Evolutionary conservation across 2,888 invertebrate genomes (phyloP).

Genomic region (Gasteruption jaculator): DNA sequence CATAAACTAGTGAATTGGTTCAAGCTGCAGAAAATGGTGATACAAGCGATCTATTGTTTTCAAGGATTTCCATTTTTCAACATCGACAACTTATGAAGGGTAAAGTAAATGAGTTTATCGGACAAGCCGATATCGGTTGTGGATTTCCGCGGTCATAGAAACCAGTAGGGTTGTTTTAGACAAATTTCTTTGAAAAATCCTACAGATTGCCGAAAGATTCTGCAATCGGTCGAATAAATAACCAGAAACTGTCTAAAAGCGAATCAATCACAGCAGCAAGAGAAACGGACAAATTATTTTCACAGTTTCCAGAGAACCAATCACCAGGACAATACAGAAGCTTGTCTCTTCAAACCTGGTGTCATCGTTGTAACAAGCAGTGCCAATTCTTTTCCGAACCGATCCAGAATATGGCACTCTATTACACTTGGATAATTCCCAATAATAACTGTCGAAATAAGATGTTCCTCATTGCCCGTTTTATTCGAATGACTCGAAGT

Average conservation of each 20-base stretch:
- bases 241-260: neutral
- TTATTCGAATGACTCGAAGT: constrained; percentile 22
- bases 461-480: constrained; percentile 29
- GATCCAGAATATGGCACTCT: constrained; percentile 37
- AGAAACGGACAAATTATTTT: constrained; percentile 31
- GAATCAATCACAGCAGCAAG: constrained; percentile 8
- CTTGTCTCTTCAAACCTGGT: constrained; percentile 37
- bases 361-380: constrained; percentile 35
- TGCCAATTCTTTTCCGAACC: constrained; percentile 32
- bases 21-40: no score
- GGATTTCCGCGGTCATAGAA: no score
- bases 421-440: constrained; percentile 35
- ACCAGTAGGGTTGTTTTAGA: no score
- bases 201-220: neutral
- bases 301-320: no score
- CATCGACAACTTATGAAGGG: no score
- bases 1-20: no score
- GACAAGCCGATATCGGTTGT: no score
- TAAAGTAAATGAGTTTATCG: no score
- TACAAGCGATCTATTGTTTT: no score
- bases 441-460: constrained; percentile 43
- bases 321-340: constrained; percentile 30
- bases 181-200: no score
- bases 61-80: no score
- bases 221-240: neutral